Evolutionary conservation across 1,140 invertebrate species (phyloP).

Genomic region (Cyclina sinensis): DNA sequence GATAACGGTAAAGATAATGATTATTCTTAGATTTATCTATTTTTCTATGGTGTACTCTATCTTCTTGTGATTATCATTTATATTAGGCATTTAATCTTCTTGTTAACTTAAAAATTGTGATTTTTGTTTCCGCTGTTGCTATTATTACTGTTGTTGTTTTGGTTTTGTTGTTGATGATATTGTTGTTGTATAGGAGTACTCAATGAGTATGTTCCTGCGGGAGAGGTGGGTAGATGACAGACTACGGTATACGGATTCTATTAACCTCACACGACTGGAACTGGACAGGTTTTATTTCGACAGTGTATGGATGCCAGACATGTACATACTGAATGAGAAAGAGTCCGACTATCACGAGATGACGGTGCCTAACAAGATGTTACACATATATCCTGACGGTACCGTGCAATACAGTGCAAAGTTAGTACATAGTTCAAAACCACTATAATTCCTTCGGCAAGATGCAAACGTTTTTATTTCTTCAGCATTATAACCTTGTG

Average conservation of each 20-base stretch:
- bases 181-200: slow-evolving; percentile 88
- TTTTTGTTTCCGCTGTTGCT: too few species aligned
- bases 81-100: neutral
- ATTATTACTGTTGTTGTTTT: neutral
- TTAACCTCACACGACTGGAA: slow-evolving; percentile 85
- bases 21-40: too few species aligned
- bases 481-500: too few species aligned
- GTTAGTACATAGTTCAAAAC: slow-evolving; percentile 70
- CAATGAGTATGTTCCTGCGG: slow-evolving; percentile 89
- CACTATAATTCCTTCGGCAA: too few species aligned
- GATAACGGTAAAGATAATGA: too few species aligned
- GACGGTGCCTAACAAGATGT: slow-evolving; percentile 87
- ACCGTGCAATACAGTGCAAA: slow-evolving; percentile 88
- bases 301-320: slow-evolving; percentile 86
- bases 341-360: slow-evolving; percentile 86
- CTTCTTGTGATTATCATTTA: neutral
- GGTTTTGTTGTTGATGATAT: slow-evolving; percentile 1
- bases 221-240: slow-evolving; percentile 89
- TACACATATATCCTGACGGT: slow-evolving; percentile 88
- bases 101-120: neutral
- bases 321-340: slow-evolving; percentile 87
- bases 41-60: too few species aligned
- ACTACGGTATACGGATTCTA: slow-evolving; percentile 76
- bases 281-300: slow-evolving; percentile 41
- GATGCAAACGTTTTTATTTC: too few species aligned